Base-by-base conservation (phyloP, 1,140 invertebrate genomes). In the Samia ricini region DNA sequence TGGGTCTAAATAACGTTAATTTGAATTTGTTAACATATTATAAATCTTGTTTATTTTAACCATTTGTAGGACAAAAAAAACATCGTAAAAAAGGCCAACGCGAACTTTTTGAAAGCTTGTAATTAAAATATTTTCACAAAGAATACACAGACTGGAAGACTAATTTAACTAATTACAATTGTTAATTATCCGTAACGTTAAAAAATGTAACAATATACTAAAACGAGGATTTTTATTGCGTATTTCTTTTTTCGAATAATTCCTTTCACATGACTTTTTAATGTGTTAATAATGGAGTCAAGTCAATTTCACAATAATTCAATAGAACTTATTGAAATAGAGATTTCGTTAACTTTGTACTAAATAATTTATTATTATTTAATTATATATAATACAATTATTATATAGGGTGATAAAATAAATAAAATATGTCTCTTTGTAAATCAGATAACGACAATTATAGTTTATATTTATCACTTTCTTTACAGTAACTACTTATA, bases 61-160 rank as follows among this genome's bases (percentile, higher is more conserved):
- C 33, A 42, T 42, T 42, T 42, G 33, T 12, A 42, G 33, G 33
- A 15, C 12, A 12, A 42, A 42, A 42, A 12, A 42, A 15, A 42
- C 8, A 15, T 15, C 33, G 4, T 15, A 42, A 42, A n/a, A 42
- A 42, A 42, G 33, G 33, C n/a, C 33, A 15, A 42, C 33, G 33
- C 3, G 15, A 42, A 42, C 12, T 42, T 42, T 42, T 42, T 42
- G 33, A 12, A 42, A 42, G 33, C 33, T 42, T 42, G 8, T 42
- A 42, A 42, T 42, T 42, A 42, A 42, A 42, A 42, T 42, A 42
- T 42, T 42, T 42, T 15, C 33, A 42, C 33, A 42, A 42, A 42
- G 33, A 42, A 42, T 12, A 42, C 33, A 36, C 33, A 42, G 33
- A 12, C 33, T 42, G 33, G 7, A n/a, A n/a, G n/a, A 7, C 33